Base-by-base conservation (phyloP, 2,888 invertebrate species). In the Caradrina kadenii region DNA sequence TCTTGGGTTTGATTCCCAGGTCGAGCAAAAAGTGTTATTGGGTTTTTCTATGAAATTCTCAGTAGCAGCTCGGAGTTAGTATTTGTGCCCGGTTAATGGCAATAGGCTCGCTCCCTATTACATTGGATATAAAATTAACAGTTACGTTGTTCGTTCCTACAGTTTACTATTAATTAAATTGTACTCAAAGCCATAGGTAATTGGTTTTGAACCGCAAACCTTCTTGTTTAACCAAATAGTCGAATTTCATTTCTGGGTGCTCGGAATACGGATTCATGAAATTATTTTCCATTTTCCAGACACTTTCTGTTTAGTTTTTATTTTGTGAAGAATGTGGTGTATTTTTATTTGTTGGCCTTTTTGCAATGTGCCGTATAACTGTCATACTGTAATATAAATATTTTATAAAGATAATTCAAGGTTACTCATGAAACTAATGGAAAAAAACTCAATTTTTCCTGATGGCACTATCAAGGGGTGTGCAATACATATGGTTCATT, bases 141-240 rank as follows among this genome's bases (percentile, higher is more conserved):
- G 15, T 64, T 22, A 6, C 10, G 31, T 42, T 42, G 39, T 76
- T 49, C 17, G 42, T 22, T 48, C 2, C n/a, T 22, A 59, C 31
- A 6, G 35, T 42, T 50, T 35, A 31, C 31, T 26, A 26, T 52
- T 45, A 66, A 54, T 79, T 79, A 48, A 74, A 79, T 62, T 59
- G 58, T 49, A 19, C 10, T 76, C 69, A 68, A 63, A 52, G 26
- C 50, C 26, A 60, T 22, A 56, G 22, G 56, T 63, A 68, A 79
- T 79, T 67, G 31, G 35, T 63, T 63, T 56, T 54, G 19, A 35
- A 58, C 80, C 75, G 26, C 76, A 79, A 63, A 60, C 60, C 55
- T 55, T 53, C 15, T 11, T 61, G 56, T 68, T 61, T 53, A 56
- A 79, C 53, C 63, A 61, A 63, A 58, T 66, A 45, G 17, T 4